phyloP scores from a whole-genome alignment of 2,888 invertebrate species.

The Agelastica alni region DNA sequence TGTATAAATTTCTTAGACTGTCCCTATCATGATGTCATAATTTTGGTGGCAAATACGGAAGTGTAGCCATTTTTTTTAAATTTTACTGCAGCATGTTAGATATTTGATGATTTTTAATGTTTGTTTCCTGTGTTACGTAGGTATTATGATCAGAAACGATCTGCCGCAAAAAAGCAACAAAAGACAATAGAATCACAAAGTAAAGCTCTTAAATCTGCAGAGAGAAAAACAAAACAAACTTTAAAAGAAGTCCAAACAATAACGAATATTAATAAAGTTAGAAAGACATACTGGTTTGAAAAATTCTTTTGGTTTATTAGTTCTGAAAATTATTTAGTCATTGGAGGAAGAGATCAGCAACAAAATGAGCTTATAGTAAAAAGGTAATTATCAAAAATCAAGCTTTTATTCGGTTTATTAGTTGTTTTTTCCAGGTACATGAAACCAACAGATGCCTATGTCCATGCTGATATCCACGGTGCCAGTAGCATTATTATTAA shows the following conservation, averaged over 20 bases:
- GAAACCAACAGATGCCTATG: conserved; percentile 85
- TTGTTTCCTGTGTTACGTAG: too few species aligned
- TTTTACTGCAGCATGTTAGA: too few species aligned
- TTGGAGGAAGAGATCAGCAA: conserved; percentile 95
- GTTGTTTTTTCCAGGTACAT: conserved; percentile 62
- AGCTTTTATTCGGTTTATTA: not conserved
- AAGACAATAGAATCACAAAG: conserved; percentile 93
- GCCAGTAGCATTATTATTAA: conserved; percentile 92
- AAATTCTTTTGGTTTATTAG: conserved; percentile 99
- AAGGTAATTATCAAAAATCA: conserved; percentile 58
- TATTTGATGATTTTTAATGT: too few species aligned
- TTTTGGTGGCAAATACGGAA: too few species aligned
- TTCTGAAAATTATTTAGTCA: conserved; percentile 91
- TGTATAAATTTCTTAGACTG: too few species aligned
- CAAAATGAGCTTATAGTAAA: conserved; percentile 99
- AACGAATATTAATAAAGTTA: conserved; percentile 88
- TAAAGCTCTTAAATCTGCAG: conserved; percentile 95
- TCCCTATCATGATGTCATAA: too few species aligned
- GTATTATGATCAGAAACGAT: conserved; percentile 89
- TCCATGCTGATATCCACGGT: conserved; percentile 94
- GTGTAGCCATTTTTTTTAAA: too few species aligned
- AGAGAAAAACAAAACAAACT: conserved; percentile 90
- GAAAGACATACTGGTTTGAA: conserved; percentile 98
- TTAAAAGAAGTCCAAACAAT: conserved; percentile 89
- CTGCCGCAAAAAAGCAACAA: conserved; percentile 91